A percentile compares a stretch with the other conserved stretches of the same genome.
These are phyloP conservation scores for Betta splendens DNA, from an alignment of 2,797 vertebrate genomes.

Conservation along the genomic window DNA sequence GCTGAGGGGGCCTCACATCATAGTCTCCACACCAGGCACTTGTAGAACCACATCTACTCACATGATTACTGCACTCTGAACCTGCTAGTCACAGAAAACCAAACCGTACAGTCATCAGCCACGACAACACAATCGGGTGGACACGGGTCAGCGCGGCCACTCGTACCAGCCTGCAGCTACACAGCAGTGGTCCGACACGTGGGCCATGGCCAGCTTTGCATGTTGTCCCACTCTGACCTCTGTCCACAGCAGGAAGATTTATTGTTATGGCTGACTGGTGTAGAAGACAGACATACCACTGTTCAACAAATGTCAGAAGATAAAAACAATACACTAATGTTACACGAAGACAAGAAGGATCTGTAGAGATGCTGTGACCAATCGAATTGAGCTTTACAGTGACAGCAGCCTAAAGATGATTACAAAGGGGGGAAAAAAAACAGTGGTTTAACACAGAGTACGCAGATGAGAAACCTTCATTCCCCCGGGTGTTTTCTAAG, in stretches of 20 bases:
- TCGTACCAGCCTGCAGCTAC: too few relatives aligned
- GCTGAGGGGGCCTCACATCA: constrained; percentile 31
- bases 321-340: constrained; percentile 3
- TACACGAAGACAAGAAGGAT: constrained; percentile 15
- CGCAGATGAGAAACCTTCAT: constrained; percentile 18
- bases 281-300: constrained; percentile 38
- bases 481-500: constrained; percentile 22
- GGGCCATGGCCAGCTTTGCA: too few relatives aligned
- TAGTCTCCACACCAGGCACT: constrained; percentile 75
- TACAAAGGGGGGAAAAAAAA: constrained; percentile 16
- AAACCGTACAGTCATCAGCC: constrained; percentile 23
- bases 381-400: constrained; percentile 18
- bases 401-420: constrained; percentile 13
- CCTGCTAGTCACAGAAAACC: constrained; percentile 59
- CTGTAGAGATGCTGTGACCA: background rate
- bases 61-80: constrained; percentile 62
- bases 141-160: too few relatives aligned
- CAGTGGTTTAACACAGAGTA: constrained; percentile 22
- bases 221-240: too few relatives aligned
- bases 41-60: constrained; percentile 61
- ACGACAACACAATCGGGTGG: too few relatives aligned
- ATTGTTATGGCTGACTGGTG: constrained; percentile 3
- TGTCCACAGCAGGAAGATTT: too few relatives aligned
- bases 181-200: too few relatives aligned
- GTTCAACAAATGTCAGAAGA: constrained; percentile 41